These are phyloP conservation scores for Neostethus bicornis DNA, from an alignment of 2,797 vertebrate species.

Conservation along the genomic window DNA sequence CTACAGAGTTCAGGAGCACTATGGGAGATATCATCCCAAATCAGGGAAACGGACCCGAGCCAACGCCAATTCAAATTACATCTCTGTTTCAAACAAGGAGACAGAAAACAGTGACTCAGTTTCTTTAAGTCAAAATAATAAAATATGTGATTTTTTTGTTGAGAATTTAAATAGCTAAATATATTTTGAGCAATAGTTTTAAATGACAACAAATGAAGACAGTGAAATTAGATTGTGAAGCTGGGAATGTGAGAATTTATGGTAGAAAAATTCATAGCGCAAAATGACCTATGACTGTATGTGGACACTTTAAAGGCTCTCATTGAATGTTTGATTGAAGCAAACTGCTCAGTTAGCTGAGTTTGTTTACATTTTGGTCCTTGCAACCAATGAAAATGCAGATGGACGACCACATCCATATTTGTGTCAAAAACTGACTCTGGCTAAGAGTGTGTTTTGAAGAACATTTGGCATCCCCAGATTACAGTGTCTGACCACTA, in stretches of 20 bases:
- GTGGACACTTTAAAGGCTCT: slow-evolving; percentile 70
- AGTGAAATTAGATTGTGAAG: slow-evolving; percentile 64
- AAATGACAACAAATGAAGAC: slow-evolving; percentile 54
- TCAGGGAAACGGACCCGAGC: slow-evolving; percentile 78
- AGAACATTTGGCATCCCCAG: slow-evolving; percentile 72
- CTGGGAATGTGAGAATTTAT: slow-evolving; percentile 71
- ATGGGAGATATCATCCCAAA: slow-evolving; percentile 79
- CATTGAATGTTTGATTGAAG: slow-evolving; percentile 73
- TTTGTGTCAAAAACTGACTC: slow-evolving; percentile 69
- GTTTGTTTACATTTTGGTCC: slow-evolving; percentile 81
- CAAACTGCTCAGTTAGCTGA: slow-evolving; percentile 73
- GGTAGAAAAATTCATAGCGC: slow-evolving; percentile 52
- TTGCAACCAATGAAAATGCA: slow-evolving; percentile 78
- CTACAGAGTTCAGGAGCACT: slow-evolving; percentile 87
- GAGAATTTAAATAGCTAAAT: slow-evolving; percentile 57
- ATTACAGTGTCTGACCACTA: slow-evolving; percentile 65
- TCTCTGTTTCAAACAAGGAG: slow-evolving; percentile 72
- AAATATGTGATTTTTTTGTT: slow-evolving; percentile 57
- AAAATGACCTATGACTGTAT: slow-evolving; percentile 53
- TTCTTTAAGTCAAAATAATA: slow-evolving; percentile 65
- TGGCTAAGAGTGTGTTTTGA: slow-evolving; percentile 53
- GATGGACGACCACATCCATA: slow-evolving; percentile 63
- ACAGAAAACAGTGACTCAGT: slow-evolving; percentile 69
- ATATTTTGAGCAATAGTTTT: slow-evolving; percentile 51
- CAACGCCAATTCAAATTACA: slow-evolving; percentile 82